Evolutionary conservation across 2,797 vertebrate genomes (phyloP).

Genomic region (Acestrorhynchus altus): DNA sequence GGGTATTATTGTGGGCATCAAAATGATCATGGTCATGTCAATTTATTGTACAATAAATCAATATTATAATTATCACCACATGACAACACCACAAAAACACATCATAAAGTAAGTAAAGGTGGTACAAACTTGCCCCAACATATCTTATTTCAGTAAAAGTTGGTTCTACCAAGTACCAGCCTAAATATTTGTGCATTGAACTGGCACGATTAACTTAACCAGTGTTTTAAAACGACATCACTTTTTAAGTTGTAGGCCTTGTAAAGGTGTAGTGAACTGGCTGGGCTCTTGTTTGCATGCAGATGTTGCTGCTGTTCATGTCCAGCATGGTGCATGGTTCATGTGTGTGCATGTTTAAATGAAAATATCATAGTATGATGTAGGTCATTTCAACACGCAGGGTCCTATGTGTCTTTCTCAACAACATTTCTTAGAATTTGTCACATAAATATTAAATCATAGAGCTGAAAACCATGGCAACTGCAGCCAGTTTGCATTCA

Average conservation of each 20-base stretch:
- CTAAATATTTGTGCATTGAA: too few species aligned
- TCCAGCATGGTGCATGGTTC: slow-evolving; percentile 10
- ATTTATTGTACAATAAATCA: too few species aligned
- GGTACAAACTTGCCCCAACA: too few species aligned
- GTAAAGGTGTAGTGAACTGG: neutral
- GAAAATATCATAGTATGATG: slow-evolving; percentile 3
- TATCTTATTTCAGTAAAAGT: too few species aligned
- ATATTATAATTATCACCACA: too few species aligned
- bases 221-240: too few species aligned
- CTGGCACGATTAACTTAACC: too few species aligned
- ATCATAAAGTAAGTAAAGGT: too few species aligned
- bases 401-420: slow-evolving; percentile 38
- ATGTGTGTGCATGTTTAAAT: slow-evolving; percentile 9
- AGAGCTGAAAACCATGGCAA: slow-evolving; percentile 42
- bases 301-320: neutral
- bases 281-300: neutral
- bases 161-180: too few species aligned
- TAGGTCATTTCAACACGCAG: slow-evolving; percentile 1
- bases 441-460: slow-evolving; percentile 32
- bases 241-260: neutral
- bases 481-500: neutral
- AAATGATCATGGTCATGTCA: too few species aligned
- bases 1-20: too few species aligned
- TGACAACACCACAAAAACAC: too few species aligned
- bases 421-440: neutral